Evolutionary conservation across 2,888 invertebrate genomes (phyloP).

Genomic region (Mesochorus sp.): DNA sequence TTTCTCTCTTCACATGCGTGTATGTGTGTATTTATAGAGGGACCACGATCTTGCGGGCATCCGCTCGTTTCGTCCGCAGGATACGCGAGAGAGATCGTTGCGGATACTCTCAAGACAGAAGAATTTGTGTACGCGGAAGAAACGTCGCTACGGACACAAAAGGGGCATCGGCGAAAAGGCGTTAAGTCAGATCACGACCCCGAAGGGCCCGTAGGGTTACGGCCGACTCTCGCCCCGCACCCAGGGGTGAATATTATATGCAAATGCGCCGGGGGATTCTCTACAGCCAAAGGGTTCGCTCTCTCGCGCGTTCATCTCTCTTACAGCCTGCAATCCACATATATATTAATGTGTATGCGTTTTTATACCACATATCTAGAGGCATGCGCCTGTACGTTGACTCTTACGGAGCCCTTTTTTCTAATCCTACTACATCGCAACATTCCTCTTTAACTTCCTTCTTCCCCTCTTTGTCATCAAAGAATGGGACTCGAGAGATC

Average conservation of each 20-base stretch:
- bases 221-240: constrained; percentile 37
- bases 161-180: constrained; percentile 75
- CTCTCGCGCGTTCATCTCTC: too few species aligned
- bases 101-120: constrained; percentile 49
- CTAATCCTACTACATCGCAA: too few species aligned
- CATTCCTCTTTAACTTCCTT: too few species aligned
- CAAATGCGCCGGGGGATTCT: constrained; percentile 68
- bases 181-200: constrained; percentile 79
- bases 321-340: too few species aligned
- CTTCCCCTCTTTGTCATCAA: too few species aligned
- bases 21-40: neutral
- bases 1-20: neutral
- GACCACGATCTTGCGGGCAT: neutral
- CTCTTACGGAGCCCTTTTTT: too few species aligned
- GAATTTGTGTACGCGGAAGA: constrained; percentile 10
- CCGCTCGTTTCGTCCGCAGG: constrained; percentile 4
- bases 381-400: neutral
- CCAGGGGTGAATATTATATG: constrained; percentile 79
- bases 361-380: neutral
- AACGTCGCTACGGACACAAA: constrained; percentile 8
- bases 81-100: constrained; percentile 13
- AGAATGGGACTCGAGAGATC: too few species aligned
- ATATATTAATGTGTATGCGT: too few species aligned
- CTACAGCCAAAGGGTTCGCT: constrained; percentile 15
- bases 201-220: constrained; percentile 62